These are phyloP conservation scores for Chelonia mydas DNA, from an alignment of 2,797 vertebrate genomes.

Conservation along the genomic window DNA sequence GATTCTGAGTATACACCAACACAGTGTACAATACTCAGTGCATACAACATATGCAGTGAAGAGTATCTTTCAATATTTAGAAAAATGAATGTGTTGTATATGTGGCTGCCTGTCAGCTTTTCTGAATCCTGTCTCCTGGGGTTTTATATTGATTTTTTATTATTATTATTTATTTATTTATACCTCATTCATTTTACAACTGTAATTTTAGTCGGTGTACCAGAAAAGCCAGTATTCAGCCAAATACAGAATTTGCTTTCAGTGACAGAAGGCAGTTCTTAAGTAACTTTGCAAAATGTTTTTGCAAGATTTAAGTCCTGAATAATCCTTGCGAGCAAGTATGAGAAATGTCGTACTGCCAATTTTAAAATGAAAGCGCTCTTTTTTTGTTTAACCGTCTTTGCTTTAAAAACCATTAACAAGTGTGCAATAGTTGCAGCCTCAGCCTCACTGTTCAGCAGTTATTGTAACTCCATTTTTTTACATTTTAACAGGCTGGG, in stretches of 20 bases:
- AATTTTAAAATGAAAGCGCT: not conserved
- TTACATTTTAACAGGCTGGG: not conserved
- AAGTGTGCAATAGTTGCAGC: not conserved
- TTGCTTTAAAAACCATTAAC: not conserved
- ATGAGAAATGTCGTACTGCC: accelerated
- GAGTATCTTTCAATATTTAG: not conserved
- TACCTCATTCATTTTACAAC: not conserved
- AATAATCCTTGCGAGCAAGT: not conserved
- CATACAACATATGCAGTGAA: accelerated
- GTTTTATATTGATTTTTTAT: not conserved
- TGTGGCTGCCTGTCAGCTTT: not conserved
- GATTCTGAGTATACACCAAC: not conserved
- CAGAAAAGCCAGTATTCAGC: not conserved
- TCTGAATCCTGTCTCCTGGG: not conserved
- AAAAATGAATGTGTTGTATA: accelerated
- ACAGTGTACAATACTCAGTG: not conserved
- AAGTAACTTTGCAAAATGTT: not conserved
- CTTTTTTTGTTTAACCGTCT: not conserved
- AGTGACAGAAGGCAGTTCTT: not conserved
- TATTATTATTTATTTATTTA: not conserved
- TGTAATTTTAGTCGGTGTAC: accelerated
- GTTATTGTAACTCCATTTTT: not conserved
- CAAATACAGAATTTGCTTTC: not conserved
- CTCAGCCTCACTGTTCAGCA: not conserved
- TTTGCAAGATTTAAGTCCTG: not conserved